Evolutionary conservation across 2,797 vertebrate genomes (phyloP), one percentile per base, ranked within the genome.

Genomic region (Catharus ustulatus): DNA sequence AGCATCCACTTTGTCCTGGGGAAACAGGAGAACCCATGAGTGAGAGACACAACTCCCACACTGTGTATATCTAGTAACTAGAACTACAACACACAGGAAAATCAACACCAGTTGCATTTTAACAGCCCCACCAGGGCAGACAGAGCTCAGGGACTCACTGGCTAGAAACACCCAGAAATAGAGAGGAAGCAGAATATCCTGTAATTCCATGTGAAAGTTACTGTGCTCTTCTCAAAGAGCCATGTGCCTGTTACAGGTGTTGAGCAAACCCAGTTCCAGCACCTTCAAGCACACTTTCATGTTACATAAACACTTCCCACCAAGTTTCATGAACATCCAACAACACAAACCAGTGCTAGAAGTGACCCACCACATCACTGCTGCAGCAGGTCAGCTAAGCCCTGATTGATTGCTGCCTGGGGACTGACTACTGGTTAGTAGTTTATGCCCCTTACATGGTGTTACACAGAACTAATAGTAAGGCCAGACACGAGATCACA

Each of bases 1-100:
- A 94, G 99, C 99, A 97, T 99, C 99, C 78, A 99, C 99, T 98
- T 99, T 99, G 97, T 99, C 99, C 99, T 99, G 96, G 64, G 91
- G 87, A 94, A 79, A 82, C 27, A 90, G 48, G 30, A 85, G n/a
- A 87, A 67, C 11, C 26, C 72, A 30, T 16, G 24, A 87, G 59
- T 57, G 64, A 84, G 66, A 72, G 11, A 34, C 38, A 94, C 29
- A 59, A 58, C 9, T 71, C 19, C 18, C 69, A 66, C 30, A 40
- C 7, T 1, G 1, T 62, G 36, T 13, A 17, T 0, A 1, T n/a
- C 40, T 66, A 49, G 59, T 36, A 34, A 73, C 43, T 4, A 69
- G 9, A 92, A 29, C 51, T 54, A 36, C 29, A 61, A 40, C 5
- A 83, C 0, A 0, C 21, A 86, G n/a, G n/a, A 73, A 75, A 85